phyloP scores from a whole-genome alignment of 2,113 vertebrate species.

The Lycocorax pyrrhopterus region DNA sequence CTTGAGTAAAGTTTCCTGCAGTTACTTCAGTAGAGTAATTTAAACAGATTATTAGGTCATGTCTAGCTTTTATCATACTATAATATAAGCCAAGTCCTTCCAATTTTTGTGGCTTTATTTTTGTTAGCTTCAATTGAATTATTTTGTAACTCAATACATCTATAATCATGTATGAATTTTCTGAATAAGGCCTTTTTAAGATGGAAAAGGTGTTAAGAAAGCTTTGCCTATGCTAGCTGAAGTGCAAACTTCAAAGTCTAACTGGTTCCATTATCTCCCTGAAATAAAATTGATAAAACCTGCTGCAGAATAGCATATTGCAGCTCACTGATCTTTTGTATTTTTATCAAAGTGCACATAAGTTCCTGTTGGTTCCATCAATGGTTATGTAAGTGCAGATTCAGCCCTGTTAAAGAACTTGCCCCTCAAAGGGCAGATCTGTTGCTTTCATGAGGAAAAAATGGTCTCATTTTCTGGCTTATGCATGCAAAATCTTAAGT shows the following conservation, averaged over 20 bases:
- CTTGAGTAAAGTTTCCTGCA: background rate
- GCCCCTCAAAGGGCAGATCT: background rate
- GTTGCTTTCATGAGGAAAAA: background rate
- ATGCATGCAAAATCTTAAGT: background rate
- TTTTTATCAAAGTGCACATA: background rate
- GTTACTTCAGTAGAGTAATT: background rate
- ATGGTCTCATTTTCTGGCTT: background rate
- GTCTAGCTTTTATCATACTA: background rate
- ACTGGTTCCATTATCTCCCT: background rate
- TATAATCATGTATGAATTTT: background rate
- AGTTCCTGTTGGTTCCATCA: background rate
- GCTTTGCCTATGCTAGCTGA: background rate
- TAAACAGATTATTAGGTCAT: background rate
- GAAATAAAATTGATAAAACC: background rate
- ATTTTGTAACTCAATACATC: background rate
- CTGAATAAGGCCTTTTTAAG: background rate
- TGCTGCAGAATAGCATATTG: background rate
- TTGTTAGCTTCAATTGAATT: background rate
- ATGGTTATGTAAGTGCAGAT: background rate
- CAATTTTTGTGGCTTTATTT: background rate
- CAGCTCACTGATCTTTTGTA: background rate
- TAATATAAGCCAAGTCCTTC: background rate
- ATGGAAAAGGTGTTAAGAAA: background rate
- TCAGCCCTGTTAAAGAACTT: background rate
- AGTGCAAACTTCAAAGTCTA: constrained; percentile 10